Base-by-base conservation (phyloP, 2,888 invertebrate genomes). In the Zele albiditarsus region DNA sequence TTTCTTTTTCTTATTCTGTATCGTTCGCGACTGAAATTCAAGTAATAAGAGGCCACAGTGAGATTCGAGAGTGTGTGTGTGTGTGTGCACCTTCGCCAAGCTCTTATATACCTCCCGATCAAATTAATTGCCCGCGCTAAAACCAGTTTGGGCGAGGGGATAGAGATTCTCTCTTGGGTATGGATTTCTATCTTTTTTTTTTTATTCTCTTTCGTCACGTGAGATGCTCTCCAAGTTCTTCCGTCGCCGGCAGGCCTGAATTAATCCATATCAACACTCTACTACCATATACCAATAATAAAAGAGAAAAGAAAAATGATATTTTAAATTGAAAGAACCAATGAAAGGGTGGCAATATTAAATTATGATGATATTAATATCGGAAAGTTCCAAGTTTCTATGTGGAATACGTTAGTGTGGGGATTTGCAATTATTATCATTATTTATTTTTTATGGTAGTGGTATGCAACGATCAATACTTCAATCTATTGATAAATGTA, bases 91-190 rank as follows among this genome's bases (percentile, higher is more conserved):
- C 27, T n/a, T 71, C 71, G 75, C 49, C 58, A 67, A 65, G 71
- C 69, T 77, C 75, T 71, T 65, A 72, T 77, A 74, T 65, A 74
- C 79, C 73, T 66, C 79, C 80, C 78, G 76, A 81, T 81, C 81
- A 78, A 83, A 84, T 86, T 85, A 85, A 86, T 84, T 84, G 83
- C 78, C 80, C 68, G 73, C 75, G 73, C 72, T 77, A 82, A 75
- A 85, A 86, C 84, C 86, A 80, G 85, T 87, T 86, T 84, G 77
- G 78, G 75, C 31, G 53, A 57, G 53, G 33, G 46, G 31, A 28
- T 25, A 68, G 42, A 63, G 49, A 69, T 66, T 67, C 68, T 49
- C 66, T 68, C 72, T 73, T 72, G n/a, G 68, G 62, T 53, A 53
- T 53, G 53, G 53, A 53, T 53, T 53, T 53, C 20, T 53, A 53